These are phyloP conservation scores for Nomada lathburiana DNA, from an alignment of 2,888 invertebrate genomes.

Conservation along the genomic window DNA sequence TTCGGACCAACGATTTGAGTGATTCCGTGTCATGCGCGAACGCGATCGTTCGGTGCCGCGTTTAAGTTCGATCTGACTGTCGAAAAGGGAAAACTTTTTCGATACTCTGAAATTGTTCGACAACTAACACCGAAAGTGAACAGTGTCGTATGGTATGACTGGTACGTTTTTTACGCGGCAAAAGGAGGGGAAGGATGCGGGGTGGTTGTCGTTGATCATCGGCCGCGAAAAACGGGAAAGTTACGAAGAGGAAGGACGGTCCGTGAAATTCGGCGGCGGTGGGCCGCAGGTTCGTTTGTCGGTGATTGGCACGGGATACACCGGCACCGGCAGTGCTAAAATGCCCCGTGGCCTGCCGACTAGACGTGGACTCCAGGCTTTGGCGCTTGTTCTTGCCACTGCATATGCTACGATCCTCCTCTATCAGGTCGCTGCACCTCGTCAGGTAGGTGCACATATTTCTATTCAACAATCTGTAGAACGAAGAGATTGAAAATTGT, in stretches of 20 bases:
- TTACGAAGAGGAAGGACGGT: slow-evolving; percentile 47
- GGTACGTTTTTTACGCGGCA: slow-evolving; percentile 70
- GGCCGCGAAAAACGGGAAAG: slow-evolving; percentile 66
- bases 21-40: slow-evolving; percentile 16
- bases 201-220: slow-evolving; percentile 73
- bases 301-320: slow-evolving; percentile 73
- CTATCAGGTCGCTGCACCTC: slow-evolving; percentile 87
- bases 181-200: slow-evolving; percentile 74
- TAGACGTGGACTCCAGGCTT: slow-evolving; percentile 84
- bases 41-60: neutral
- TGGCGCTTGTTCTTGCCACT: slow-evolving; percentile 85
- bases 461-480: neutral
- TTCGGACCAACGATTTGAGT: slow-evolving; percentile 14
- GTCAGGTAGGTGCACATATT: slow-evolving; percentile 82
- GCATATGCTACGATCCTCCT: slow-evolving; percentile 88
- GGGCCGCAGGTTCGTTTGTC: slow-evolving; percentile 43
- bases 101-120: neutral
- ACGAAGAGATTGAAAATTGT: too few relatives aligned
- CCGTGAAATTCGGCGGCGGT: slow-evolving; percentile 54
- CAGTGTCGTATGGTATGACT: slow-evolving; percentile 71
- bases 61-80: neutral
- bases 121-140: neutral
- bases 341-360: slow-evolving; percentile 76
- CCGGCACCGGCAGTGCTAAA: slow-evolving; percentile 57
- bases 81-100: neutral